These are phyloP conservation scores for Drosophila falleni DNA, from an alignment of 2,888 invertebrate genomes.

Conservation along the genomic window DNA sequence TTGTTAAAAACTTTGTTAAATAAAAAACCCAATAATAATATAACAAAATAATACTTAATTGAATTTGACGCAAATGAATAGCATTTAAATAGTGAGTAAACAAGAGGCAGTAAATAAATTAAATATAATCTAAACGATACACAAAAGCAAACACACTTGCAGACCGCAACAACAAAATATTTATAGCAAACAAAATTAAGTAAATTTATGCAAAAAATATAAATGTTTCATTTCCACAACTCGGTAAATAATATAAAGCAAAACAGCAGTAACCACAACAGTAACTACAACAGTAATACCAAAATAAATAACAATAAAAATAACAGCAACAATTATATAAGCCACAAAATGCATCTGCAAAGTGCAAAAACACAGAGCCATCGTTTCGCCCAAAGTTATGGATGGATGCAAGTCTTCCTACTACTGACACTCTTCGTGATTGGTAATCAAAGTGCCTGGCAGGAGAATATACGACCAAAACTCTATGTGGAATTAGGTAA, in stretches of 20 bases:
- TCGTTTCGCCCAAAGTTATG: constrained; percentile 52
- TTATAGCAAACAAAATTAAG: constrained; percentile 52
- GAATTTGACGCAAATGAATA: constrained; percentile 57
- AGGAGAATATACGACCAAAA: constrained; percentile 96
- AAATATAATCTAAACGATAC: constrained; percentile 45
- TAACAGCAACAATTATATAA: constrained; percentile 43
- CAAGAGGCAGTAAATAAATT: constrained; percentile 61
- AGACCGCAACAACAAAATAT: constrained; percentile 48
- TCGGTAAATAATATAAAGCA: constrained; percentile 59
- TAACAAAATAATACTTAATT: constrained; percentile 34
- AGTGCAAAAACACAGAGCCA: constrained; percentile 62
- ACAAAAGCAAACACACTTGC: constrained; percentile 25
- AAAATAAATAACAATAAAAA: constrained; percentile 17
- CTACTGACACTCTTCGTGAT: constrained; percentile 85
- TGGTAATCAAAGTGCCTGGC: constrained; percentile 90
- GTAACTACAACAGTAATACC: constrained; percentile 11
- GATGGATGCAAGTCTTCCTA: constrained; percentile 83
- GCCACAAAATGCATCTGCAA: constrained; percentile 58
- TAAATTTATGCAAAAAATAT: constrained; percentile 67
- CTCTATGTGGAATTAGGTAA: constrained; percentile 96
- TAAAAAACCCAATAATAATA: constrained; percentile 14
- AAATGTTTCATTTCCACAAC: constrained; percentile 70
- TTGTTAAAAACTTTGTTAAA: constrained; percentile 66
- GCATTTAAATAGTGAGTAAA: constrained; percentile 64
- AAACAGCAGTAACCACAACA: constrained; percentile 41